phyloP scores from a whole-genome alignment of 1,140 invertebrate species.

The Tribolium madens region DNA sequence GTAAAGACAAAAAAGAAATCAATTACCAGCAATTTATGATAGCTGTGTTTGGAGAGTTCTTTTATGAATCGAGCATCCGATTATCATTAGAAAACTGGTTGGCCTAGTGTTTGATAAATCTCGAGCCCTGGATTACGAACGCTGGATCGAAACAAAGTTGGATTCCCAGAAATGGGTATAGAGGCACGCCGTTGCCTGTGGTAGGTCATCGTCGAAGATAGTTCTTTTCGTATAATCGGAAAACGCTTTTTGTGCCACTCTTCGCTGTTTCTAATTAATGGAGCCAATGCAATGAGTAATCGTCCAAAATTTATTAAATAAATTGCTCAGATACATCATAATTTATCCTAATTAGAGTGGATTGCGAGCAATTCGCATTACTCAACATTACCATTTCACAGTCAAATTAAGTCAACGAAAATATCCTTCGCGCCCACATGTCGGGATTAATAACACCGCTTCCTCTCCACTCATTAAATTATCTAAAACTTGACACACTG shows the following conservation, averaged over 20 bases:
- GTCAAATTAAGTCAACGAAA: conserved; percentile 44
- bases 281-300: neutral
- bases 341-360: conserved; percentile 39
- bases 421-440: conserved; percentile 44
- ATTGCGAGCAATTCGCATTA: conserved; percentile 41
- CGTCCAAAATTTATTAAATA: neutral
- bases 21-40: conserved; percentile 3
- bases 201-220: conserved; percentile 5
- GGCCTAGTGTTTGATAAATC: conserved; percentile 12
- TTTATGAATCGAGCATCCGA: neutral
- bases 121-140: conserved; percentile 10
- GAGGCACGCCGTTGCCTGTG: neutral
- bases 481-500: neutral
- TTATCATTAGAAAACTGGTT: conserved; percentile 22
- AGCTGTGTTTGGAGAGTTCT: neutral
- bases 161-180: neutral
- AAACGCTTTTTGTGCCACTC: neutral
- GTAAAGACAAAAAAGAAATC: neutral
- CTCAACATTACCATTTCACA: conserved; percentile 41
- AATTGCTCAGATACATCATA: conserved; percentile 33
- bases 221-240: neutral
- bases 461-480: conserved; percentile 30
- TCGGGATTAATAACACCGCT: conserved; percentile 33
- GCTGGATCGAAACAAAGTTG: too few species aligned
- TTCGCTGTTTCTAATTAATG: neutral